Percentiles rank a stretch among this genome's conserved stretches.
Conservation (phyloP, 2,888 invertebrate species). For the Sympetrum striolatum region DNA sequence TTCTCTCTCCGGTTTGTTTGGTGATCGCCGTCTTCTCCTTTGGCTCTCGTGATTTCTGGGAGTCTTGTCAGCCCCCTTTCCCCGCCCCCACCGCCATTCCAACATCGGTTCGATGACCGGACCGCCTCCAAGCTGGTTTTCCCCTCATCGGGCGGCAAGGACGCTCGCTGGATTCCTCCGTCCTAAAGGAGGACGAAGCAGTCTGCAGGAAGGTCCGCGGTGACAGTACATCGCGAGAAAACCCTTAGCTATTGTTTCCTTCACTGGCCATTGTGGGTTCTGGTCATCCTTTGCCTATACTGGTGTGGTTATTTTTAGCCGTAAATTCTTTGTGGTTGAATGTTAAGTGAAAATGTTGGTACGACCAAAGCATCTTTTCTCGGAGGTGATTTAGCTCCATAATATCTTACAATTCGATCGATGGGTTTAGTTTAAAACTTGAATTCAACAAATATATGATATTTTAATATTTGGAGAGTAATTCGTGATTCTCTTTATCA, state of each 20-base stretch:
- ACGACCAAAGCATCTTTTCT: too few species aligned
- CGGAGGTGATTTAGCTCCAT: too few species aligned
- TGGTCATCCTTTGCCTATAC: too few species aligned
- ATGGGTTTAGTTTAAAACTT: too few species aligned
- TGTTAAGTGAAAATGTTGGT: too few species aligned
- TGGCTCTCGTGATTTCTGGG: background rate
- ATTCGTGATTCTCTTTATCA: too few species aligned
- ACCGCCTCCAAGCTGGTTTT: constrained; percentile 38
- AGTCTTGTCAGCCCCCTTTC: background rate
- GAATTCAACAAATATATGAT: too few species aligned
- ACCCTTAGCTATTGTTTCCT: background rate
- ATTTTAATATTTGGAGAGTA: too few species aligned
- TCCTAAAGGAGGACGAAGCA: constrained; percentile 1
- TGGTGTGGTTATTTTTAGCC: too few species aligned
- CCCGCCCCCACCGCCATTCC: background rate
- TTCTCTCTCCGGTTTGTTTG: background rate
- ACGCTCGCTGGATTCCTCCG: constrained; percentile 14
- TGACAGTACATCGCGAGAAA: too few species aligned
- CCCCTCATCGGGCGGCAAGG: constrained; percentile 24
- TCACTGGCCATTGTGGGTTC: background rate
- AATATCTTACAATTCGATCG: too few species aligned
- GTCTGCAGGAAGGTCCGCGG: background rate
- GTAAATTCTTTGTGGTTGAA: too few species aligned
- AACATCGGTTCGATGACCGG: constrained; percentile 35
- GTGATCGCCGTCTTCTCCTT: background rate